Percentiles rank a stretch among this genome's conserved stretches.
phyloP scores from a whole-genome alignment of 2,797 vertebrate species.

The Lithobates sylvaticus region DNA sequence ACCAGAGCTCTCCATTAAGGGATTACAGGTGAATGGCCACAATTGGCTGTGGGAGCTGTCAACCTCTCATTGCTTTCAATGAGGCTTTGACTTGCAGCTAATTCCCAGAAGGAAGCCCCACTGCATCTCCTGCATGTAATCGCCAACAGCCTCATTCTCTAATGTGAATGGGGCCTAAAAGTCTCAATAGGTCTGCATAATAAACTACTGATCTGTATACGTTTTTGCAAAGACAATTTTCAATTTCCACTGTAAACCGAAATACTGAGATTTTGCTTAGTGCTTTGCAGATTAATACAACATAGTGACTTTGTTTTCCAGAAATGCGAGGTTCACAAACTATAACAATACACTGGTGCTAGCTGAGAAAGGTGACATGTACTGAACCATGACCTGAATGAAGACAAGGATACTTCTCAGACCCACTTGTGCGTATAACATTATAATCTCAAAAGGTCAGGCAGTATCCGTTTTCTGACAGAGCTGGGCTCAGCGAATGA shows the following conservation, averaged over 20 bases:
- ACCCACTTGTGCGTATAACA: slow-evolving; percentile 48
- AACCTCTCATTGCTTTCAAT: no score
- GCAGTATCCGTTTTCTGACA: slow-evolving; percentile 6
- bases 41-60: no score
- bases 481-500: slow-evolving; percentile 6
- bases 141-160: no score
- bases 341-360: slow-evolving; percentile 7
- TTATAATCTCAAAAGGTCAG: slow-evolving; percentile 18
- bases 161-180: not conserved
- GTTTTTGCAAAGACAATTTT: not conserved
- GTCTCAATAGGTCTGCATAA: not conserved
- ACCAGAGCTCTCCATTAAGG: no score
- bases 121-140: no score
- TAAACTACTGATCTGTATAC: not conserved
- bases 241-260: not conserved
- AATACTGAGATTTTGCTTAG: not conserved
- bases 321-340: not conserved
- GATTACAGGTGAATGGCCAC: no score
- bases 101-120: no score
- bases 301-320: not conserved
- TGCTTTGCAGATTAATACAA: slow-evolving; percentile 8
- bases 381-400: slow-evolving; percentile 10
- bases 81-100: no score
- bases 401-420: not conserved
- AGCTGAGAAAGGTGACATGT: not conserved